Evolutionary conservation across 2,113 vertebrate species (phyloP).

Genomic region (Lipotes vexillifer): DNA sequence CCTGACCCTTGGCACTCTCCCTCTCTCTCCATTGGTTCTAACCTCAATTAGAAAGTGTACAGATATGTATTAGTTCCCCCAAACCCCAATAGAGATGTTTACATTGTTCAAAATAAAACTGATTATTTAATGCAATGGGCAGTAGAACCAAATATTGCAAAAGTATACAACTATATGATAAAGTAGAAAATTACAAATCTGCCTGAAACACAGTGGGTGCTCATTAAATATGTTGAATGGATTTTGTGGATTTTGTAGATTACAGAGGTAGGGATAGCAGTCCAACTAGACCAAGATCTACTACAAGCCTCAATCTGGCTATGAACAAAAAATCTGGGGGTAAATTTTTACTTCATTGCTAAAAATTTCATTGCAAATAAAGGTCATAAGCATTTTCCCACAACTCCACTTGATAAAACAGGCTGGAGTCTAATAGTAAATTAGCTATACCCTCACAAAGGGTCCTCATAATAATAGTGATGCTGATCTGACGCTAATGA

Average conservation of each 20-base stretch:
- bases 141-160: not conserved
- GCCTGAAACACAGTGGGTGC: not conserved
- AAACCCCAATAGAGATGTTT: not conserved
- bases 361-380: not conserved
- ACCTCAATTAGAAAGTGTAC: not conserved
- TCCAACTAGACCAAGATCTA: not conserved
- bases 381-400: not conserved
- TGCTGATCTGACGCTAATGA: not conserved
- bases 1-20: not conserved
- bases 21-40: not conserved
- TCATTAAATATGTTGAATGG: not conserved
- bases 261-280: not conserved
- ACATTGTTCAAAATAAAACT: not conserved
- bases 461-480: not conserved
- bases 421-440: not conserved
- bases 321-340: not conserved
- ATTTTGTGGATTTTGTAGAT: not conserved
- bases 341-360: not conserved
- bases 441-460: not conserved
- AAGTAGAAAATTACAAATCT: not conserved
- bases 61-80: not conserved
- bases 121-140: not conserved
- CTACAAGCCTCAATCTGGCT: not conserved
- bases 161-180: not conserved
- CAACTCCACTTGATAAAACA: not conserved